Evolutionary conservation across 2,888 invertebrate genomes (phyloP), one percentile per base, ranked within the genome.

Genomic region (Caenorhabditis sp.): DNA sequence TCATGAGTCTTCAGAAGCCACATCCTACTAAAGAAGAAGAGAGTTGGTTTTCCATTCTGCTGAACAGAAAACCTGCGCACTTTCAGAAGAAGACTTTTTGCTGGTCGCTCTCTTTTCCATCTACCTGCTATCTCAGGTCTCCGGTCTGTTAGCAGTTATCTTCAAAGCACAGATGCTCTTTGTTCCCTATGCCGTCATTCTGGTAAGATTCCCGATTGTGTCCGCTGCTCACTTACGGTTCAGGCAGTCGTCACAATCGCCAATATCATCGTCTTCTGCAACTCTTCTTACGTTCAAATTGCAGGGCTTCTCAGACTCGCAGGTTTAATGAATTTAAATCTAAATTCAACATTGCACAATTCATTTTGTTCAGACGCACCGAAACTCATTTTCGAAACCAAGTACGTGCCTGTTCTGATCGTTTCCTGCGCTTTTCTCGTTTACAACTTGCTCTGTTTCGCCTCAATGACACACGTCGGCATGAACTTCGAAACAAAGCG

Each of bases 111-210:
- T 43, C 8, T 17, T 58, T 22, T 45, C 59, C 37, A 24, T 56
- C 41, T 74, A 74, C 30, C 55, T 74, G 0, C 2, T 74, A 2
- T 45, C 66, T 6, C 74, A 74, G 41, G 20, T 66, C 5, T 66
- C 53, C 46, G 74, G 74, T 15, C 26, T 74, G 5, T 15, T 74
- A n/a, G 74, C 61, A 8, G 30, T 43, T 2, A 52, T 74, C 5
- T 35, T 61, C 0, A 17, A 55, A n/a, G 9, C 35, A 3, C 46
- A 55, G 8, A 55, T 48, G 30, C 22, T 74, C 5, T 74, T 74
- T 43, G 45, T 61, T 27, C 74, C 74, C 3, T 74, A 74, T 22
- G 24, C 41, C 7, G 27, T 65, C 24, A n/a, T 73, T n/a, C n/a
- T 73, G 53, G 65, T 73, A 17, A 9, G 43, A n/a, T n/a, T n/a